Conservation (phyloP, 2,888 invertebrate species). For the Argynnis bischoffii region DNA sequence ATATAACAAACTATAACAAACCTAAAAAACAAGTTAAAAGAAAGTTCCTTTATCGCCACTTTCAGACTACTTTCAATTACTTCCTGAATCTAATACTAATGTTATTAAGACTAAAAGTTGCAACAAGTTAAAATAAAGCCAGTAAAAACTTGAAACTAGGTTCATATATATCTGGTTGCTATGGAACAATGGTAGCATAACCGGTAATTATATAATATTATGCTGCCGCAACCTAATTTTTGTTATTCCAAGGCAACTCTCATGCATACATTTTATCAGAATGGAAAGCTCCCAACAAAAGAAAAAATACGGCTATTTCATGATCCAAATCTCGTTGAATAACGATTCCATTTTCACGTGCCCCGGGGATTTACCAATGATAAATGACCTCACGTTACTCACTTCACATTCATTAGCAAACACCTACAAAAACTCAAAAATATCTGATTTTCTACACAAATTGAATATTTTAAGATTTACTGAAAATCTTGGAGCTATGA, state of each 20-base stretch:
- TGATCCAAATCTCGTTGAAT: slow-evolving; percentile 20
- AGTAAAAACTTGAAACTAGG: no score
- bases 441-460: slow-evolving; percentile 7
- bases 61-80: no score
- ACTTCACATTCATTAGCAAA: slow-evolving; percentile 22
- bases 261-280: slow-evolving; percentile 15
- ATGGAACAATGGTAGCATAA: neutral
- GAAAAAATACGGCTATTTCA: slow-evolving; percentile 22
- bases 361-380: slow-evolving; percentile 17
- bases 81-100: no score
- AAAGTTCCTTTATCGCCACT: no score
- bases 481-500: no score
- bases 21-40: no score
- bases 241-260: neutral
- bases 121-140: no score
- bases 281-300: slow-evolving; percentile 9
- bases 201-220: neutral
- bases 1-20: no score
- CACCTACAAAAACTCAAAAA: slow-evolving; percentile 11
- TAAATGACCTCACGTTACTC: slow-evolving; percentile 14
- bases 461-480: neutral
- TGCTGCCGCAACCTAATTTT: neutral
- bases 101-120: no score
- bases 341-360: slow-evolving; percentile 16
- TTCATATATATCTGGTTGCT: no score